Evolutionary conservation across 2,797 vertebrate genomes (phyloP), one percentile per base, ranked within the genome.

Genomic region (Craterocephalus amniculus): DNA sequence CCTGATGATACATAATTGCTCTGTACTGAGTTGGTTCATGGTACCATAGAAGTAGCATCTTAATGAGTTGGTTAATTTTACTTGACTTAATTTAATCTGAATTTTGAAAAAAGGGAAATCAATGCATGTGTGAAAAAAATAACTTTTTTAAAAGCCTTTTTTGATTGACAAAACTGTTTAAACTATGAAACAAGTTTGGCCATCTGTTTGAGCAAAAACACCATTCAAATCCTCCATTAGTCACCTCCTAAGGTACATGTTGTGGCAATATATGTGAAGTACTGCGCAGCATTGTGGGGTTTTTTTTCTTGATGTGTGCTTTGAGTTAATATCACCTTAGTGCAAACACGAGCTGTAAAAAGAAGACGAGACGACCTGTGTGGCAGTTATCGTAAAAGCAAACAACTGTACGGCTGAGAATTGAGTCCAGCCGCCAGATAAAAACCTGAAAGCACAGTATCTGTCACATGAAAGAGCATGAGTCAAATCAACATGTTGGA

Each of bases 401-500:
- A 26, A 57, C 63, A 72, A 76, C 67, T 58, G 76, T 43, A 22
- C 31, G 57, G 67, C 69, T 55, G 29, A 55, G 49, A 63, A 55
- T 64, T 13, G 66, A 63, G 64, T 67, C 8, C 22, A 72, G 48
- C 74, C 71, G 72, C 40, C 65, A 77, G 58, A 70, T 70, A 74
- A 80, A 31, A 75, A 76, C 70, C 69, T 79, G 40, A 79, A 87
- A 76, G 77, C 71, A 70, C 27, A 45, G 34, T 32, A 27, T 85
- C 70, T 81, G 69, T 76, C 69, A 58, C 59, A 55, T 67, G 52
- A 34, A 40, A 57, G 48, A 60, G 20, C 49, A 56, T 22, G 4
- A 27, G 48, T 18, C 10, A 14, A 69, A 78, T 75, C 62, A 55
- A 35, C 62, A 51, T 36, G 16, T 32, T 45, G 59, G 63, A 72